phyloP scores from a whole-genome alignment of 2,113 vertebrate genomes.

The Copsychus sechellarum region DNA sequence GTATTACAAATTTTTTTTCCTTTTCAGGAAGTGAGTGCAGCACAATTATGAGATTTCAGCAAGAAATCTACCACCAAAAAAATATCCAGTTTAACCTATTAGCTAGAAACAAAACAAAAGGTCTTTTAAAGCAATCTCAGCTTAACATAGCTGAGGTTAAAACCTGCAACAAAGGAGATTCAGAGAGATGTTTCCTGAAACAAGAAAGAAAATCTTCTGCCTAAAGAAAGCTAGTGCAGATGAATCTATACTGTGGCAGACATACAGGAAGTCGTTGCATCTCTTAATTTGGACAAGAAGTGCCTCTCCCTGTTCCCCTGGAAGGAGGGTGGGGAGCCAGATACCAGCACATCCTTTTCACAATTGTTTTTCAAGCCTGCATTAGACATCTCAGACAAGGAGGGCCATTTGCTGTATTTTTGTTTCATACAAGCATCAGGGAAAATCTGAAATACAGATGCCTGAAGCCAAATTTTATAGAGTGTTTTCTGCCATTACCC shows the following conservation, averaged over 20 bases:
- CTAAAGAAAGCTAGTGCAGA: not conserved
- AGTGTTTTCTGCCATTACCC: not conserved
- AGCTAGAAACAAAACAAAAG: not conserved
- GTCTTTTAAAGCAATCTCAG: not conserved
- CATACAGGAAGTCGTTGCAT: not conserved
- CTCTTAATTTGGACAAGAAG: conserved; percentile 37
- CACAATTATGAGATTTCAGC: not conserved
- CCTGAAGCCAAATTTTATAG: not conserved
- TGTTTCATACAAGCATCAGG: not conserved
- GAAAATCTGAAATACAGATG: not conserved
- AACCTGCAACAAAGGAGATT: not conserved
- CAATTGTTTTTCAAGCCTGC: not conserved
- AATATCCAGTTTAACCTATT: not conserved
- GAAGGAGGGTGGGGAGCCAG: conserved; percentile 40
- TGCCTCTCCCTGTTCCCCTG: conserved; percentile 51
- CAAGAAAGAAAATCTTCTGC: not conserved
- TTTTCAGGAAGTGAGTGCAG: not conserved
- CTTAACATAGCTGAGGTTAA: not conserved
- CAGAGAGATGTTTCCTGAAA: not conserved
- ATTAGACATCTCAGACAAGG: not conserved
- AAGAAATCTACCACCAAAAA: not conserved
- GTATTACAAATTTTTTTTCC: not conserved
- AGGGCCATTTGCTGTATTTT: not conserved
- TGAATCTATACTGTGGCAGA: not conserved
- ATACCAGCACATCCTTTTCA: conserved; percentile 17